Evolutionary conservation across 2,797 vertebrate species (phyloP), one percentile per base, ranked within the genome.

Genomic region (Crocodylus rhombifer): DNA sequence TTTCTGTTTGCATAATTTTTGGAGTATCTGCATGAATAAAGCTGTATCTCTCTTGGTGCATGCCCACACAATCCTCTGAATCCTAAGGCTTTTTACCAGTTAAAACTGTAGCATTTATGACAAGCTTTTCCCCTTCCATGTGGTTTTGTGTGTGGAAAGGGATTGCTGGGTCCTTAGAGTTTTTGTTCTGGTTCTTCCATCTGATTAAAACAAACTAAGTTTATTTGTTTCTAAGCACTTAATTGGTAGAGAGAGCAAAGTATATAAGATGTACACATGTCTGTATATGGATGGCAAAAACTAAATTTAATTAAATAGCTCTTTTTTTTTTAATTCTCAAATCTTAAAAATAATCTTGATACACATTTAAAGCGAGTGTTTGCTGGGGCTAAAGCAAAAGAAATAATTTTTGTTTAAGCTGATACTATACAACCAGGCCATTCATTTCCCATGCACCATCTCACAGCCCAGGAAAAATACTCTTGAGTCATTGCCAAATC

Each of bases 191-290:
- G 62, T 75, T 30, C 55, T 95, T 94, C 80, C n/a, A 77, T 85
- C 94, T 89, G 87, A 82, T 91, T 84, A 90, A 91, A 58, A 87
- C 74, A 90, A 91, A 95, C 92, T 73, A 60, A 13, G 84, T 95
- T 90, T 87, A 82, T 80, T 51, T 86, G 88, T 81, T 92, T 94
- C 93, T 89, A 96, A 90, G 91, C 86, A 90, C 94, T 94, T 77
- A 36, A 23, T 23, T 91, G 80, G 76, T 88, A 92, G 95, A 94
- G 65, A 94, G 87, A 71, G 16, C 63, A 91, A 79, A 67, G 89
- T 75, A 77, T 75, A 74, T 81, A 84, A 91, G 92, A 81, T 61
- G 84, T 61, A 33, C 67, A 87, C 77, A 9, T 13, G 16, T 86
- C 77, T 88, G 86, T 86, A 89, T 89, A 62, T 84, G 30, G 82